Base-by-base conservation (phyloP, 2,888 invertebrate genomes). In the Sphaerophoria rueppellii region DNA sequence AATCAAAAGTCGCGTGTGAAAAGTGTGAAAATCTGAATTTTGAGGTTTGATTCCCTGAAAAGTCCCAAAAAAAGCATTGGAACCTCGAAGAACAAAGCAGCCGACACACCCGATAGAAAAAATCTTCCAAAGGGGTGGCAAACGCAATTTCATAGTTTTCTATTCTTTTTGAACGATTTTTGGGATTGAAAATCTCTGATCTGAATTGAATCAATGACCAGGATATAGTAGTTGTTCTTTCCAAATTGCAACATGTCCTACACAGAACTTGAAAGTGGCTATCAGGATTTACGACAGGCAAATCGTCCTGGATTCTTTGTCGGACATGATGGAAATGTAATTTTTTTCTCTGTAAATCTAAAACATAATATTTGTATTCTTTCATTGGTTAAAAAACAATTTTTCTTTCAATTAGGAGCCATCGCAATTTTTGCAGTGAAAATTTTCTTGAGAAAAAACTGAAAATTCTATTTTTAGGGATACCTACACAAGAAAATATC, bases 261-360 rank as follows among this genome's bases (percentile, higher is more conserved):
- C 93, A 97, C 97, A 91, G 97, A 97, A 93, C 93, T 97, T 90
- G 97, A 97, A 93, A 96, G 96, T 93, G 97, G 97, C 89, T 97
- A 97, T 93, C 97, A 97, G 94, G 97, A 95, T 89, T 93, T 96
- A 91, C 94, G 95, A 91, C 95, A 95, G 92, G 94, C 94, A 88
- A 92, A 93, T 90, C 93, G 93, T 87, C 93, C 94, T 87, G 94
- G 95, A 89, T 95, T 96, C 93, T 95, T 95, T 93, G 94, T 95
- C 90, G 95, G 95, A 89, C 94, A 93, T 89, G 94, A 94, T 92
- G 94, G 94, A 91, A 94, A 94, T 92, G 93, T 94, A 91, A 93
- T 93, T 82, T 86, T 86, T 65, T 52, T 52, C 35, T 48, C 6
- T 48, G 50, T 63, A 5, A 50, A 67, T 11, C 54, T 32, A 61